These are phyloP conservation scores for Neotoxoptera formosana DNA, from an alignment of 1,140 invertebrate species.

Conservation along the genomic window DNA sequence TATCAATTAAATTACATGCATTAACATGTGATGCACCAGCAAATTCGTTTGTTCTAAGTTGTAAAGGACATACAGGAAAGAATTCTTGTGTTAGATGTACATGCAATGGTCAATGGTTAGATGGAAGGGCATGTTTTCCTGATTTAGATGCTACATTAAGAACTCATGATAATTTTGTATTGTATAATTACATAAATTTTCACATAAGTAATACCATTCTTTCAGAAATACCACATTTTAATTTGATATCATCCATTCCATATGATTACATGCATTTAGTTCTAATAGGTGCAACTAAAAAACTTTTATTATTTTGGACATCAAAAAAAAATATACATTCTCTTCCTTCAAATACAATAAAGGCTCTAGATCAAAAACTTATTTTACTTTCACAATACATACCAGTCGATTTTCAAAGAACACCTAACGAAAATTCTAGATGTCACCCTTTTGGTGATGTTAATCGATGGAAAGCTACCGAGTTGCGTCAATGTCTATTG, in stretches of 20 bases:
- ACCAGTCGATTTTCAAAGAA: neutral
- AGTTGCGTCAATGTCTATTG: neutral
- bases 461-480: slow-evolving; percentile 65
- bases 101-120: neutral
- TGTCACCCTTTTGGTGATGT: neutral
- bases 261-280: slow-evolving; percentile 4
- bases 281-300: neutral
- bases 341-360: neutral
- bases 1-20: slow-evolving; percentile 1
- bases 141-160: neutral
- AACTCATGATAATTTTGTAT: neutral
- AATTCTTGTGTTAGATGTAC: slow-evolving; percentile 3
- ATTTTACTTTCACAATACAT: neutral
- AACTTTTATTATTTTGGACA: slow-evolving; percentile 4
- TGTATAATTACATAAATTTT: slow-evolving; percentile 30
- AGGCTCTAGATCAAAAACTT: neutral
- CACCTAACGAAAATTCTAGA: neutral
- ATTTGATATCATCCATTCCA: neutral
- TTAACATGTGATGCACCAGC: neutral
- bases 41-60: neutral
- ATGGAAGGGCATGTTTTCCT: neutral
- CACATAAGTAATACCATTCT: neutral
- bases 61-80: neutral
- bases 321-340: neutral
- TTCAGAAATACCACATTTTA: neutral